phyloP scores from a whole-genome alignment of 2,888 invertebrate genomes.

The Rhorus exstirpatorius region DNA sequence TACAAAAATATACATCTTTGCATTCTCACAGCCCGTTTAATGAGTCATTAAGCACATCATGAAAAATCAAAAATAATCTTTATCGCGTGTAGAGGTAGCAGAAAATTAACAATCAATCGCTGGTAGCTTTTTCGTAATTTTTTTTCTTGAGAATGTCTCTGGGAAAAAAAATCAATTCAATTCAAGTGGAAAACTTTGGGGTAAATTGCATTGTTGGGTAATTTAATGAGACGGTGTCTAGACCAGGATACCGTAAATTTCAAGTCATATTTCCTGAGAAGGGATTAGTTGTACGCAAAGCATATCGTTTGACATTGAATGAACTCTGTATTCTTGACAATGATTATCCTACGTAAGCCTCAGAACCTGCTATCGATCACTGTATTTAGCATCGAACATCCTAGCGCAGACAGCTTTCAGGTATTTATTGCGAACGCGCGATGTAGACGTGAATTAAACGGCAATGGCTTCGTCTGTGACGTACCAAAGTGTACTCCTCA shows the following conservation, averaged over 20 bases:
- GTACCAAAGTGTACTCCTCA: slow-evolving; percentile 9
- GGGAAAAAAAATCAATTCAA: too few relatives aligned
- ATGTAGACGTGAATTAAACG: not conserved
- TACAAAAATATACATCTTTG: too few relatives aligned
- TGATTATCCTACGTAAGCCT: not conserved
- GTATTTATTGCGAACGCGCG: not conserved
- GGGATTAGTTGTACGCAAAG: not conserved
- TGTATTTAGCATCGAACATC: not conserved
- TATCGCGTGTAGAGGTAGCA: too few relatives aligned
- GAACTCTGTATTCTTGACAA: not conserved
- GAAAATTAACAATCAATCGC: too few relatives aligned
- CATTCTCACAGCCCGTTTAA: too few relatives aligned
- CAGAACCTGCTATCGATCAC: slow-evolving; percentile 2
- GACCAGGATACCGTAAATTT: not conserved
- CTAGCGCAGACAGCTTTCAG: not conserved
- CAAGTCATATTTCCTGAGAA: not conserved
- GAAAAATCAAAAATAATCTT: too few relatives aligned
- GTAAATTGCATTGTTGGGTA: too few relatives aligned
- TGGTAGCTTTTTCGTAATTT: too few relatives aligned
- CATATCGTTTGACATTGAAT: not conserved
- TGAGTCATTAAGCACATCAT: too few relatives aligned
- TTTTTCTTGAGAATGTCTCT: too few relatives aligned
- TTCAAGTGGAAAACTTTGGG: too few relatives aligned
- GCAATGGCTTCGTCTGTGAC: not conserved
- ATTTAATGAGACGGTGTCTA: too few relatives aligned